Percentiles rank a stretch among this genome's conserved stretches.
phyloP scores from a whole-genome alignment of 2,113 vertebrate species.

The Clinocottus analis region DNA sequence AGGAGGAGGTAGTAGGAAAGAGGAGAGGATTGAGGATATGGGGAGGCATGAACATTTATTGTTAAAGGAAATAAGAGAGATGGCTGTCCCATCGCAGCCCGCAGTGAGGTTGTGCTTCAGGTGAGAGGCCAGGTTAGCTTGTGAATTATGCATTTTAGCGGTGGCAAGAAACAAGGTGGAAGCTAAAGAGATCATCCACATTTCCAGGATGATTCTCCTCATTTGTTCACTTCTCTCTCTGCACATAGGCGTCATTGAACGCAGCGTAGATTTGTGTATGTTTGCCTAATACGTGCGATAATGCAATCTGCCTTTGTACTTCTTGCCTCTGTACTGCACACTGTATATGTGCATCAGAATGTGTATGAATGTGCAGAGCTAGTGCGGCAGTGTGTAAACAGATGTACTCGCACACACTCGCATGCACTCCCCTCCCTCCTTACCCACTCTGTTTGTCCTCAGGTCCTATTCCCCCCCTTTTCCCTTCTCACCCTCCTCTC shows the following conservation, averaged over 20 bases:
- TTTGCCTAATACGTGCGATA: conserved; percentile 7
- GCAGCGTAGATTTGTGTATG: neutral
- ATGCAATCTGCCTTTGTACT: conserved; percentile 23
- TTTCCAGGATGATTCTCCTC: conserved; percentile 5
- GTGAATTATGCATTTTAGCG: conserved; percentile 68
- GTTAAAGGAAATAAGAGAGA: conserved; percentile 77
- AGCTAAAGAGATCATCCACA: conserved; percentile 40
- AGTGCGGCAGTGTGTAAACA: conserved; percentile 55
- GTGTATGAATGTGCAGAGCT: conserved; percentile 46
- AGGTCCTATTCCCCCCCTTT: conserved; percentile 81
- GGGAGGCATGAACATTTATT: conserved; percentile 73
- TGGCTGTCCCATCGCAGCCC: conserved; percentile 63
- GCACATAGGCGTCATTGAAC: neutral
- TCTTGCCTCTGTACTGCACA: conserved; percentile 4
- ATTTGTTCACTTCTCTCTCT: conserved; percentile 19
- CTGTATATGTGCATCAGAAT: conserved; percentile 69
- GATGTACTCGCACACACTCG: conserved; percentile 48
- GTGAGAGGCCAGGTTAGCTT: conserved; percentile 64
- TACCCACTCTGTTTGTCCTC: conserved; percentile 83
- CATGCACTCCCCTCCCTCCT: conserved; percentile 47
- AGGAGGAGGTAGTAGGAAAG: conserved; percentile 28
- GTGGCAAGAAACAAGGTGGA: conserved; percentile 36
- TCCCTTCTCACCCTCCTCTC: conserved; percentile 79
- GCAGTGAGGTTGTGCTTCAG: conserved; percentile 60
- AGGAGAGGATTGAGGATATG: conserved; percentile 61